Conservation (phyloP, 2,888 invertebrate genomes). For the Cantharis flavilabris region DNA sequence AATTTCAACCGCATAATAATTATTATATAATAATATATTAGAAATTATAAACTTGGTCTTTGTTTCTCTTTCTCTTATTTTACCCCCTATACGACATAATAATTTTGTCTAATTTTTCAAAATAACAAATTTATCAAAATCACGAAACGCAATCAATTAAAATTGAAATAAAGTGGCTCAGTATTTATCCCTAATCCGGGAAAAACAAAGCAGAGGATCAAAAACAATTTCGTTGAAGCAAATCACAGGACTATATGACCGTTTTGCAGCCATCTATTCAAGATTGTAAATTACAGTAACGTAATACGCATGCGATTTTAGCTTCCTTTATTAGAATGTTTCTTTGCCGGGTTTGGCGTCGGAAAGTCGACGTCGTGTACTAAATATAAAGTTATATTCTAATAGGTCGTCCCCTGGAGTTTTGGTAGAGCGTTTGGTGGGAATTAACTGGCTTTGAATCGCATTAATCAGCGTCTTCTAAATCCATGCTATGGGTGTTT, state of each 20-base stretch:
- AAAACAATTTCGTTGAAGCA: conserved; percentile 50
- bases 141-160: background rate
- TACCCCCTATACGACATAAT: background rate
- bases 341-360: conserved; percentile 8
- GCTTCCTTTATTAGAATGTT: conserved; percentile 38
- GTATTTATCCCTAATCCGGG: conserved; percentile 31
- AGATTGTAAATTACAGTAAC: conserved; percentile 50
- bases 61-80: too few species aligned
- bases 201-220: conserved; percentile 46
- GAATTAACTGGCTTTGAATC: conserved; percentile 71
- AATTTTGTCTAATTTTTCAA: background rate
- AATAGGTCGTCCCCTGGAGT: conserved; percentile 55
- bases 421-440: conserved; percentile 63
- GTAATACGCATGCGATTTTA: conserved; percentile 50
- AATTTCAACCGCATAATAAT: background rate
- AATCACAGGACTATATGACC: conserved; percentile 48
- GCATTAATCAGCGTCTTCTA: conserved; percentile 71
- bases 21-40: too few species aligned
- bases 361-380: conserved; percentile 2
- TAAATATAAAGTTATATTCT: conserved; percentile 41
- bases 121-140: background rate
- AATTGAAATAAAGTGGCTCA: conserved; percentile 4
- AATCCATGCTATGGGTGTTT: conserved; percentile 57
- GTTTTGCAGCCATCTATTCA: conserved; percentile 48
- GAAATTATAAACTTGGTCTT: too few species aligned